These are phyloP conservation scores for Drosophila kanapiae DNA, from an alignment of 1,140 invertebrate species.

Conservation along the genomic window DNA sequence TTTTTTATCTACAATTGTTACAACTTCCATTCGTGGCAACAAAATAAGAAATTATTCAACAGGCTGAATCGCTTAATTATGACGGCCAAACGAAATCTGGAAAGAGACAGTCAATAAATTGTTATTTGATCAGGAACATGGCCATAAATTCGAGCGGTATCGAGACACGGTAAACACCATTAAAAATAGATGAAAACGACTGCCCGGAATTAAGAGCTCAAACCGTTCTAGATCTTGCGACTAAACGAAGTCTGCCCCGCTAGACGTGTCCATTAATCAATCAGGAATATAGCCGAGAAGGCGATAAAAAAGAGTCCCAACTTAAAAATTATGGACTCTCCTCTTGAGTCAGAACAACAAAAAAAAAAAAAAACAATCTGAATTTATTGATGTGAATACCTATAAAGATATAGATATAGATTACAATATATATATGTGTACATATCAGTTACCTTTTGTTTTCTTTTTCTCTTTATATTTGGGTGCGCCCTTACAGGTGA, in stretches of 20 bases:
- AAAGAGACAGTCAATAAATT: conserved; percentile 18
- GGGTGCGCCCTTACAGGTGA: conserved; percentile 1
- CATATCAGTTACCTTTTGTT: conserved; percentile 20
- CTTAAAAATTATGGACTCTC: conserved; percentile 19
- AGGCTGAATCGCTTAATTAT: not conserved
- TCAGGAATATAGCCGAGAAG: conserved; percentile 18
- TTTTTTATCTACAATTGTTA: conserved; percentile 15
- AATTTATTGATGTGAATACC: conserved; percentile 1
- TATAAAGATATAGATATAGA: conserved; percentile 28
- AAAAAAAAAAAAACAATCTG: not conserved
- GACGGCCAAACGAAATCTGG: not conserved
- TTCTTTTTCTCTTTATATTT: conserved; percentile 8
- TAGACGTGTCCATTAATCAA: conserved; percentile 41
- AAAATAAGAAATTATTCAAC: not conserved
- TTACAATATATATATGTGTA: not conserved
- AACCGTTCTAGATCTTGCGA: conserved; percentile 34
- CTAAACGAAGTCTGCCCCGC: conserved; percentile 13
- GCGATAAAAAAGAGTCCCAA: conserved; percentile 12
- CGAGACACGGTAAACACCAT: conserved; percentile 10
- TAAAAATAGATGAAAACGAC: conserved; percentile 36
- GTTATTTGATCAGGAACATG: not conserved
- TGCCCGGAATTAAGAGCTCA: conserved; percentile 9
- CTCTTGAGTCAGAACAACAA: not conserved
- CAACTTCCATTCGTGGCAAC: not conserved
- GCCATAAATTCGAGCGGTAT: conserved; percentile 21